Conservation (phyloP, 35 echinoderm and acorn worm species). For the Ophiothrix spiculata region DNA sequence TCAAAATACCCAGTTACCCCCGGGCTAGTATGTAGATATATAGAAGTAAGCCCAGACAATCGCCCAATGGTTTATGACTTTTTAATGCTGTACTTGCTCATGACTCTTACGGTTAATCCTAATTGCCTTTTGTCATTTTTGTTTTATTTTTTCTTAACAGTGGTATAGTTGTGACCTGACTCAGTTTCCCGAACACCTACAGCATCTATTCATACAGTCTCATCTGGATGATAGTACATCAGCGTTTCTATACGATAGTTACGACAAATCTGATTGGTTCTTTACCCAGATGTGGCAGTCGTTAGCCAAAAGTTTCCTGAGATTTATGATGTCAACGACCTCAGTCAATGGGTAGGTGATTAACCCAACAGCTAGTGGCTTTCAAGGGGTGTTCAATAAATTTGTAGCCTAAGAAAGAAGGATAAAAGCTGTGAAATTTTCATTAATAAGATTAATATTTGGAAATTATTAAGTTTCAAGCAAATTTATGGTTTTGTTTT, state of each 20-base stretch:
- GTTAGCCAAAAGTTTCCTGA: conserved; percentile 51
- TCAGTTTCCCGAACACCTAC: conserved; percentile 42
- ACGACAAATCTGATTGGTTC: conserved; percentile 86
- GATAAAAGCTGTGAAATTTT: too few species aligned
- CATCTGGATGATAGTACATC: conserved; percentile 59
- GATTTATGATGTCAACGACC: conserved; percentile 70
- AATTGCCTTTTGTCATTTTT: not conserved
- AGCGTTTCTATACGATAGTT: conserved; percentile 59
- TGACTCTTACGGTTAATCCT: not conserved
- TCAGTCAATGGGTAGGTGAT: conserved; percentile 96
- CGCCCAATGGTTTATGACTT: not conserved
- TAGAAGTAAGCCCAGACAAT: not conserved
- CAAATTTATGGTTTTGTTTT: too few species aligned
- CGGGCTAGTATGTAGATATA: not conserved
- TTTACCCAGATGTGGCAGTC: conserved; percentile 72
- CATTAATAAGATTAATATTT: too few species aligned
- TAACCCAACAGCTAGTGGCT: too few species aligned
- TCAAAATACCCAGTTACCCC: too few species aligned
- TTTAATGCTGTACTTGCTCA: not conserved
- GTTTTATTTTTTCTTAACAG: conserved; percentile 37
- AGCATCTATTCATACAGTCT: conserved; percentile 44
- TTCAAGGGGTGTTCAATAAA: too few species aligned
- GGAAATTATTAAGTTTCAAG: not conserved
- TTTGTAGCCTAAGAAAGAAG: too few species aligned
- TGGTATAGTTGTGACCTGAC: conserved; percentile 80